A percentile compares a stretch with the other conserved stretches of the same genome.
These are phyloP conservation scores for Metacarcinus magister DNA, from an alignment of 2,888 invertebrate genomes.

Conservation along the genomic window DNA sequence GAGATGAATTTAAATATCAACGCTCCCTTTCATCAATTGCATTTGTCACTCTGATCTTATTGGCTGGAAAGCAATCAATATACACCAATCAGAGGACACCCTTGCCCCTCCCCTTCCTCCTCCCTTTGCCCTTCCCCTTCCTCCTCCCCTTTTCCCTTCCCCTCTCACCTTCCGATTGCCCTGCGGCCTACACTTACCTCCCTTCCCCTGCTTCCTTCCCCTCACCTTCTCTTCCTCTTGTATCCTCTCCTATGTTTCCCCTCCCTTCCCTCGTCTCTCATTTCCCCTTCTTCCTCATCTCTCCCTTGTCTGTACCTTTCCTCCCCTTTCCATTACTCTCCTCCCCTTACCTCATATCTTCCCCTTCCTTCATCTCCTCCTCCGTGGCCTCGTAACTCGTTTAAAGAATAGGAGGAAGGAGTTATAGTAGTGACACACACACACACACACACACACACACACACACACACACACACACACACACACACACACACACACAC, in stretches of 20 bases:
- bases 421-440: not conserved
- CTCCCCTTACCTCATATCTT: not conserved
- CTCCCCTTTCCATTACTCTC: not conserved
- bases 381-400: not conserved
- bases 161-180: not conserved
- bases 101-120: not conserved
- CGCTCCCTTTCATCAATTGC: not conserved
- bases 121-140: not conserved
- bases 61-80: not conserved
- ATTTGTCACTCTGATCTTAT: slow-evolving; percentile 1
- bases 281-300: not conserved
- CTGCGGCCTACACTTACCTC: not conserved
- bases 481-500: slow-evolving; percentile 35
- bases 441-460: not conserved
- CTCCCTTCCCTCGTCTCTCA: not conserved
- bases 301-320: not conserved
- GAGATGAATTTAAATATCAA: not conserved
- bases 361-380: not conserved
- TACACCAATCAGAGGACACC: not conserved
- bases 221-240: not conserved
- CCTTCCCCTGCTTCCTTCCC: not conserved
- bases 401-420: not conserved
- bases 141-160: not conserved
- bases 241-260: not conserved
- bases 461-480: slow-evolving; percentile 45